A percentile compares a stretch with the other conserved stretches of the same genome.
Evolutionary conservation across 2,888 invertebrate genomes (phyloP).

Genomic region (Eupithecia centaureata): DNA sequence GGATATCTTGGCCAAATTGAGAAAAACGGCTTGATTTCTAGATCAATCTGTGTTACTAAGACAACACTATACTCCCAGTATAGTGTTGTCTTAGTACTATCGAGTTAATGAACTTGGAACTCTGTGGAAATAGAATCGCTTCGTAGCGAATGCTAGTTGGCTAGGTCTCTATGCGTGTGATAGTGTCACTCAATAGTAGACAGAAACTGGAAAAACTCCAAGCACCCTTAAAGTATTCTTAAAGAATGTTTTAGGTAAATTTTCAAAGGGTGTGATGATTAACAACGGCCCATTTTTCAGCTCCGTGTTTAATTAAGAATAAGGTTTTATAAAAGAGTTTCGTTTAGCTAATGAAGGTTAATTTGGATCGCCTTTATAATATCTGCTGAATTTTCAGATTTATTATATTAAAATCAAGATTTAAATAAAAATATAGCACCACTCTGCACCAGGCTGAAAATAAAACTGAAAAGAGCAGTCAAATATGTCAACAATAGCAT

Average conservation of each 20-base stretch:
- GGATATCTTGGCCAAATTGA: background rate
- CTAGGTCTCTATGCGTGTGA: too few species aligned
- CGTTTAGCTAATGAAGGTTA: constrained; percentile 71
- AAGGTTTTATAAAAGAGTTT: constrained; percentile 67
- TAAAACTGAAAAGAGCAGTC: background rate
- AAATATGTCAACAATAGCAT: too few species aligned
- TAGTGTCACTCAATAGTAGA: background rate
- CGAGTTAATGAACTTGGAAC: too few species aligned
- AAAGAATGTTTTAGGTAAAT: constrained; percentile 18
- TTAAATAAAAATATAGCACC: background rate
- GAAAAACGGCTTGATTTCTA: too few species aligned
- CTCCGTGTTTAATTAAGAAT: constrained; percentile 73
- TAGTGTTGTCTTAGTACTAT: too few species aligned
- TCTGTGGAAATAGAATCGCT: too few species aligned
- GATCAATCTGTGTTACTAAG: background rate
- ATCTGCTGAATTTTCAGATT: constrained; percentile 32
- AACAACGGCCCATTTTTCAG: constrained; percentile 69
- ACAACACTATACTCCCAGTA: too few species aligned
- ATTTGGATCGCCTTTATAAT: constrained; percentile 61
- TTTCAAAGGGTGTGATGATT: constrained; percentile 57
- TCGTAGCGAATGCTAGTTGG: too few species aligned
- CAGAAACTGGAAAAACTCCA: background rate
- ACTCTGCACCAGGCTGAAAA: background rate
- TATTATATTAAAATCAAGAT: background rate
- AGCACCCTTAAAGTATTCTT: constrained; percentile 17